Evolutionary conservation across 2,888 invertebrate genomes (phyloP).

Genomic region (Tenodera sinensis): DNA sequence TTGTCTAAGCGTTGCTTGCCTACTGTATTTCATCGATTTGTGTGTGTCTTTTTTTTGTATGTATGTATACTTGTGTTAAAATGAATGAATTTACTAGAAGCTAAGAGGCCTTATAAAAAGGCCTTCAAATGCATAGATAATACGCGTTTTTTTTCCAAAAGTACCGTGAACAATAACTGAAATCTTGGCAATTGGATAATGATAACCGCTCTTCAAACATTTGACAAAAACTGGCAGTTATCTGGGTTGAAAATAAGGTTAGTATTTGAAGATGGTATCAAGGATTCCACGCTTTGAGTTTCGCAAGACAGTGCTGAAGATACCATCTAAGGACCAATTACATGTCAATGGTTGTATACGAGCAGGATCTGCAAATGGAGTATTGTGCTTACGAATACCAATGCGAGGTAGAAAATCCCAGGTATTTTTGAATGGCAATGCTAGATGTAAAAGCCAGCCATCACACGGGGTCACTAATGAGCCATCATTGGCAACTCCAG

Average conservation of each 20-base stretch:
- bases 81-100: not conserved
- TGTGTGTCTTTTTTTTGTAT: not conserved
- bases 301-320: not conserved
- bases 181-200: no score
- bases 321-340: not conserved
- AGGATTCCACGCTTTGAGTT: not conserved
- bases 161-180: no score
- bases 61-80: not conserved
- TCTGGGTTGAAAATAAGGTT: no score
- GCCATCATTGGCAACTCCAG: not conserved
- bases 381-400: not conserved
- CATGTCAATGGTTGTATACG: not conserved
- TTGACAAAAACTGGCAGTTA: no score
- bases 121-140: no score
- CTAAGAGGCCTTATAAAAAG: not conserved
- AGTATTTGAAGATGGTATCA: not conserved
- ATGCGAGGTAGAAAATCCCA: not conserved
- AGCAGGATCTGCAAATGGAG: not conserved
- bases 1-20: no score
- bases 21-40: no score
- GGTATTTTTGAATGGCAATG: not conserved
- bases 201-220: no score
- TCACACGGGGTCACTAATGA: no score
- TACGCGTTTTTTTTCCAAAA: no score
- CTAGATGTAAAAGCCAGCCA: not conserved